Evolutionary conservation across 2,888 invertebrate genomes (phyloP), one percentile per base, ranked within the genome.

Genomic region (Pasiphila rectangulata): DNA sequence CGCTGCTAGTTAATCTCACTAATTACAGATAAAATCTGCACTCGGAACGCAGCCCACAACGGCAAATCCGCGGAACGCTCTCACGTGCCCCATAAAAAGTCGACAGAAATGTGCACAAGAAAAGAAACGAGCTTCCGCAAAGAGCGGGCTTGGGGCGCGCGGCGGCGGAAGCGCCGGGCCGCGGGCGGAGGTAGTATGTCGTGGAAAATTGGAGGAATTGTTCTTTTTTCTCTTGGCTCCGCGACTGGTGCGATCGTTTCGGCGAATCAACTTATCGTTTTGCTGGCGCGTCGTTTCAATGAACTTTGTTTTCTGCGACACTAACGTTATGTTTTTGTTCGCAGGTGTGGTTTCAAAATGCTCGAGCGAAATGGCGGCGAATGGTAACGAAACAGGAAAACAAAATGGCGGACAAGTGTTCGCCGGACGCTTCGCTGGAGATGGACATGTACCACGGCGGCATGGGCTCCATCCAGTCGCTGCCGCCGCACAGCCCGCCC

Each of bases 261-360:
- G 64, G 69, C 63, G 59, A 60, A 58, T 63, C 75, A 62, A 65
- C 61, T 67, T 71, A 66, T 69, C 63, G 57, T 61, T 69, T 63
- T 64, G 72, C 67, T 70, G 56, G 74, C 17, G 32, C 32, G 6
- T 69, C 63, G 53, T 65, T 63, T 56, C 56, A 51, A 47, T 46
- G 53, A 42, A 57, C 54, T 60, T 67, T 64, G 63, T 74, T 64
- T 63, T 63, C 57, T 49, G 69, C 67, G 61, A 68, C 58, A 69
- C 59, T 58, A 70, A 75, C 51, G 20, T 51, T 35, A 45, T 59
- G 45, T 60, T 78, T 75, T 83, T 90, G 84, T 83, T 89, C 89
- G 25, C 92, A 97, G 96, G 97, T 97, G 45, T 97, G 97, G 97
- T 97, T 97, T 87, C 97, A 97, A 87, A 97, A 97, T 78, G 96